A percentile compares a stretch with the other conserved stretches of the same genome.
phyloP scores from a whole-genome alignment of 2,888 invertebrate genomes.

The Coenonympha arcania region DNA sequence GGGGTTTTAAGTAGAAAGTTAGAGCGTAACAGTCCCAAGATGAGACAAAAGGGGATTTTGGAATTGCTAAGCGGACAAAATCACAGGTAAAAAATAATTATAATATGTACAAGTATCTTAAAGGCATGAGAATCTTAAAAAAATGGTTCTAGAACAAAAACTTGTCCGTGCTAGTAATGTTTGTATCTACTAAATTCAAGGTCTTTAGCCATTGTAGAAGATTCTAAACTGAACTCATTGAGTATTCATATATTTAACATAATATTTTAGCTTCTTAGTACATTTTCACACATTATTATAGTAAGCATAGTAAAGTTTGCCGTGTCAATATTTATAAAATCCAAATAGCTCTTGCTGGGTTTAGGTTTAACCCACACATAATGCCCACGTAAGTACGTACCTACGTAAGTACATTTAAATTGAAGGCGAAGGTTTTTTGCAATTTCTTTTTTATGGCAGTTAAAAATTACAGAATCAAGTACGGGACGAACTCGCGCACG shows the following conservation, averaged over 20 bases:
- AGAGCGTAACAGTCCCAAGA: too few species aligned
- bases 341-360: not conserved
- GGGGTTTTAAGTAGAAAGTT: too few species aligned
- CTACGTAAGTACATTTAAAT: not conserved
- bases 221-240: constrained; percentile 7
- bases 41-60: too few species aligned
- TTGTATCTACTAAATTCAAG: constrained; percentile 28
- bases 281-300: not conserved
- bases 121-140: constrained; percentile 11
- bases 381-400: not conserved
- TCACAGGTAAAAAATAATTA: not conserved
- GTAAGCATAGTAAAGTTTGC: not conserved
- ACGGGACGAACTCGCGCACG: too few species aligned
- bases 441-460: too few species aligned
- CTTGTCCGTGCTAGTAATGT: constrained; percentile 22
- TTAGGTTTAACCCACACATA: not conserved
- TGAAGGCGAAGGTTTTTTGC: too few species aligned
- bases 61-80: not conserved
- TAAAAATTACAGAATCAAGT: too few species aligned
- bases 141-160: constrained; percentile 25
- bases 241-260: constrained; percentile 3
- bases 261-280: not conserved
- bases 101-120: constrained; percentile 5
- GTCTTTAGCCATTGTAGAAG: constrained; percentile 23
- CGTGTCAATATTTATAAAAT: not conserved